Evolutionary conservation across 2,888 invertebrate species (phyloP).

Genomic region (Acrobasis repandana): DNA sequence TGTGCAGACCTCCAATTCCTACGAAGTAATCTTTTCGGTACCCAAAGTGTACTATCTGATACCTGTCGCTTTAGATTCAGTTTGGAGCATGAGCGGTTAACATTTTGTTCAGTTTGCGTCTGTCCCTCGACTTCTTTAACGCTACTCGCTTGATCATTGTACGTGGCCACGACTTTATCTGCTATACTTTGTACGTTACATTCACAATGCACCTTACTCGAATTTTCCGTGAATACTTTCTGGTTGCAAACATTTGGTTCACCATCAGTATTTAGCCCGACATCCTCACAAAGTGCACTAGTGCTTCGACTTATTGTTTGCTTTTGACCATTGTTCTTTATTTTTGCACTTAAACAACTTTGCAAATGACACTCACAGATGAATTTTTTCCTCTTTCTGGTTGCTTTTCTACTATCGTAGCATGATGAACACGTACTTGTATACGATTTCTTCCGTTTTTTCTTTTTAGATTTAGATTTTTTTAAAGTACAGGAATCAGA

Average conservation of each 20-base stretch:
- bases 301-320: too few species aligned
- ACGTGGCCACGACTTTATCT: constrained; percentile 1
- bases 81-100: background rate
- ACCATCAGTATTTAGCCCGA: too few species aligned
- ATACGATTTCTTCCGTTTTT: background rate
- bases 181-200: background rate
- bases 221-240: background rate
- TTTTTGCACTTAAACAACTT: too few species aligned
- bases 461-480: background rate
- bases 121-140: background rate
- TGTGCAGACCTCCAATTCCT: constrained; percentile 10
- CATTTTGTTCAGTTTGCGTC: background rate
- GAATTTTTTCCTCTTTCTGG: background rate
- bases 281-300: too few species aligned
- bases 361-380: too few species aligned
- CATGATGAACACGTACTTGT: background rate
- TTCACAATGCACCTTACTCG: constrained; percentile 9
- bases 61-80: background rate
- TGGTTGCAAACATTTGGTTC: background rate
- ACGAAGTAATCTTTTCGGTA: constrained; percentile 22
- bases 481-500: background rate
- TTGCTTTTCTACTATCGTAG: background rate
- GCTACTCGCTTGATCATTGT: constrained; percentile 3
- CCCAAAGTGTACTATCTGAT: constrained; percentile 20
- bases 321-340: too few species aligned